A percentile compares a stretch with the other conserved stretches of the same genome.
Conservation (phyloP, 2,113 vertebrate genomes). For the Microtus ochrogaster region DNA sequence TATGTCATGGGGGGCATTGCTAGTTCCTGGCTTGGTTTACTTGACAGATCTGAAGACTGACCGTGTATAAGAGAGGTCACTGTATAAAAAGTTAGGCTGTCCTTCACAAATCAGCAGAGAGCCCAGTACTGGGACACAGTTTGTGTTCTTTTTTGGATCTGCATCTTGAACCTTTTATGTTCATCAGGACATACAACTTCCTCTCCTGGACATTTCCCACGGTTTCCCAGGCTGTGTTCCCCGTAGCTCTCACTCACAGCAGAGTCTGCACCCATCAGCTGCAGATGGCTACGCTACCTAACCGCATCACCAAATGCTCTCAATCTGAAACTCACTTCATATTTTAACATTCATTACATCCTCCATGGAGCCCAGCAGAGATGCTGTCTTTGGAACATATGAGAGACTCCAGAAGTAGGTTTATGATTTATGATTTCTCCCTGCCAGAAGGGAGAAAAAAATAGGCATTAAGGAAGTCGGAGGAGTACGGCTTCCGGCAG, state of each 20-base stretch:
- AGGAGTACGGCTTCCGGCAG: neutral
- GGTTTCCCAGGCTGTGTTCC: neutral
- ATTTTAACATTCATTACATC: neutral
- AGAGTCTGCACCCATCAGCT: neutral
- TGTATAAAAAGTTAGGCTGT: neutral
- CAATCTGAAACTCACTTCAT: neutral
- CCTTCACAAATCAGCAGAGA: neutral
- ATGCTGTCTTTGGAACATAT: neutral
- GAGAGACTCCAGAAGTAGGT: conserved; percentile 1
- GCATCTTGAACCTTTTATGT: conserved; percentile 2
- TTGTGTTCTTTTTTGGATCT: neutral
- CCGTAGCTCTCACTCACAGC: neutral
- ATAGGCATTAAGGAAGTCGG: neutral
- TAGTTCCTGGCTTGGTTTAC: neutral
- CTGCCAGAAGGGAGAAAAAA: neutral
- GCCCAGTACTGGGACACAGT: neutral
- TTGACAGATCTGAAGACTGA: neutral
- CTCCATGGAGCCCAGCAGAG: neutral
- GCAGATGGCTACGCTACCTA: neutral
- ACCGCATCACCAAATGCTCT: neutral
- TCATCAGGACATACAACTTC: neutral
- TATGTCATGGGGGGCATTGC: neutral
- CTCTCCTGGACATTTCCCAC: neutral
- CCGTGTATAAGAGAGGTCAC: neutral
- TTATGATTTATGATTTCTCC: conserved; percentile 19